Evolutionary conservation across 53 echinoderm and acorn worm genomes (phyloP).

Genomic region (Paelopatides confundens): DNA sequence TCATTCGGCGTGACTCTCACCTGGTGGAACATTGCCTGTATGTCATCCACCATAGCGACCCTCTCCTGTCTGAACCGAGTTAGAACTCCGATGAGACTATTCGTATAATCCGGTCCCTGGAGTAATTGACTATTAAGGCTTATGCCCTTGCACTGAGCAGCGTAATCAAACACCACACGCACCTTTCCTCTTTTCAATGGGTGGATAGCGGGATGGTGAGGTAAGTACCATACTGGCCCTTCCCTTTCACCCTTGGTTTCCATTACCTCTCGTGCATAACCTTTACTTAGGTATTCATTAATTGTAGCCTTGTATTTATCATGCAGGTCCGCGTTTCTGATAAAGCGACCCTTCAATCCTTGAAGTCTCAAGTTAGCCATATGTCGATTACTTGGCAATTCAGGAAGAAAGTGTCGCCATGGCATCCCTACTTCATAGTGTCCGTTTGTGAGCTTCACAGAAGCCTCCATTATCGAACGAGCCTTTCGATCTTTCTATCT

Average conservation of each 20-base stretch:
- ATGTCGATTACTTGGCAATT: constrained; percentile 48
- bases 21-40: constrained; percentile 62
- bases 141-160: not conserved
- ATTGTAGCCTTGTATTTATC: constrained; percentile 52
- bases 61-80: constrained; percentile 54
- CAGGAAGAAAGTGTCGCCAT: constrained; percentile 47
- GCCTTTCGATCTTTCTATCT: constrained; percentile 70
- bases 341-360: constrained; percentile 52
- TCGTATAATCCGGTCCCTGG: constrained; percentile 71
- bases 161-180: constrained; percentile 1
- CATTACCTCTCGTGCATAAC: constrained; percentile 45
- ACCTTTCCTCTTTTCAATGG: not conserved
- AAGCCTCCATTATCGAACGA: constrained; percentile 43
- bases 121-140: constrained; percentile 24
- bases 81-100: constrained; percentile 60
- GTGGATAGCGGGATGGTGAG: not conserved
- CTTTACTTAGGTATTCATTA: constrained; percentile 56
- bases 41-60: constrained; percentile 50
- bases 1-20: constrained; percentile 40
- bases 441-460: constrained; percentile 46
- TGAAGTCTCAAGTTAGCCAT: constrained; percentile 49
- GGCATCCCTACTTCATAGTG: constrained; percentile 69
- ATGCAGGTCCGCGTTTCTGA: constrained; percentile 47
- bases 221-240: not conserved
- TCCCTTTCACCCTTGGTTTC: not conserved